Conservation (phyloP, 2,113 vertebrate species). For the Procavia capensis region DNA sequence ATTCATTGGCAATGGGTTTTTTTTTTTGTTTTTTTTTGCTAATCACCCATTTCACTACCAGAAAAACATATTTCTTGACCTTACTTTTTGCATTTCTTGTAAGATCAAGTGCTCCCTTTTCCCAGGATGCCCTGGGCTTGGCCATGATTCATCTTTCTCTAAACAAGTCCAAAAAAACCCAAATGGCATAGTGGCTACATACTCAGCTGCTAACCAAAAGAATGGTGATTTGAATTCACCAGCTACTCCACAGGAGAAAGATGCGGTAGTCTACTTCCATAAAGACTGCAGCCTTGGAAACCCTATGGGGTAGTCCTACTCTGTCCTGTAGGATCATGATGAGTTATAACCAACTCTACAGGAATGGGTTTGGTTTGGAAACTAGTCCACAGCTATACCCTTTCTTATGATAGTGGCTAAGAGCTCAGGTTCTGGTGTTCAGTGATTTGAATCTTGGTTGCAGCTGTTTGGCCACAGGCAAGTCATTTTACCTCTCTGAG, state of each 20-base stretch:
- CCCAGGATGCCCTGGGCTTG: neutral
- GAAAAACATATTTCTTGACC: neutral
- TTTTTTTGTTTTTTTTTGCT: no score
- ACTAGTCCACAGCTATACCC: no score
- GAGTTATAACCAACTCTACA: no score
- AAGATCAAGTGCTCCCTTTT: neutral
- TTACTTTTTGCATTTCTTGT: neutral
- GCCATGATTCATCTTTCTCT: neutral
- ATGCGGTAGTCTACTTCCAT: no score
- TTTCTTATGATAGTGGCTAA: neutral
- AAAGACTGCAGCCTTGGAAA: no score
- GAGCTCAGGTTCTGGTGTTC: neutral
- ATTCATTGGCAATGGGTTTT: no score
- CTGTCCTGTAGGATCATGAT: no score
- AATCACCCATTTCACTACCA: neutral
- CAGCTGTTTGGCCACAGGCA: neutral
- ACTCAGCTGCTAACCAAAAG: neutral
- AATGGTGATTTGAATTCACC: no score
- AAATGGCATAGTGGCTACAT: neutral
- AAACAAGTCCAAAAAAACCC: neutral
- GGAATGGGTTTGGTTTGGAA: no score
- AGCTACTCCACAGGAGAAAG: no score
- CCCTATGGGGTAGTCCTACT: no score
- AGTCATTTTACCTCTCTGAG: neutral
- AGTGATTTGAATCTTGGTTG: neutral